phyloP scores from a whole-genome alignment of 2,888 invertebrate genomes.

The Patella ulyssiponensis region DNA sequence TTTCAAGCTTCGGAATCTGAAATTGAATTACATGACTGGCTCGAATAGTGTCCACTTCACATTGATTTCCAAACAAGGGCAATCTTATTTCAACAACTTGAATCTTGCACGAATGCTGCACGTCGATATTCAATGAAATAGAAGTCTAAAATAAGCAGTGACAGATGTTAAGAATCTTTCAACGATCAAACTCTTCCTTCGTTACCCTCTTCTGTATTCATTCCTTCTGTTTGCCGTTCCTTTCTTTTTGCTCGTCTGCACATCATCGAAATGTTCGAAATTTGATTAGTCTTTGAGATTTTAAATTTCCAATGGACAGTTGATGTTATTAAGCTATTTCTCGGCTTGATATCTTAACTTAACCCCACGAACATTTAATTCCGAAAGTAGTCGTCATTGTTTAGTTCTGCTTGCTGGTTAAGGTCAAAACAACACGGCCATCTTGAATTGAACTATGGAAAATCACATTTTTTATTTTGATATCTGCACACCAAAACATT shows the following conservation, averaged over 20 bases:
- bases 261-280: not conserved
- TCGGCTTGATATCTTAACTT: too few species aligned
- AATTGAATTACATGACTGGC: not conserved
- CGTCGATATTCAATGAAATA: not conserved
- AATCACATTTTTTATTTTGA: too few species aligned
- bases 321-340: too few species aligned
- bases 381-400: too few species aligned
- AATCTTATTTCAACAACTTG: not conserved
- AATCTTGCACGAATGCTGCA: not conserved
- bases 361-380: too few species aligned
- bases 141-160: not conserved
- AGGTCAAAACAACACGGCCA: not conserved
- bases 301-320: too few species aligned
- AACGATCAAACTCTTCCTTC: not conserved
- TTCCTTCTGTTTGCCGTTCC: not conserved
- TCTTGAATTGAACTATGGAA: not conserved
- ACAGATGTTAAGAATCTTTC: constrained; percentile 4
- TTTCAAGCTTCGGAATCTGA: not conserved
- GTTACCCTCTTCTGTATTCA: not conserved
- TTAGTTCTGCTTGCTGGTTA: too few species aligned
- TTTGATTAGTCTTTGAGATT: not conserved
- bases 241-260: not conserved
- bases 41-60: not conserved
- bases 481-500: too few species aligned
- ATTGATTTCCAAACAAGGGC: constrained; percentile 6